Conservation (phyloP, 2,888 invertebrate species). For the Rosalia funebris region DNA sequence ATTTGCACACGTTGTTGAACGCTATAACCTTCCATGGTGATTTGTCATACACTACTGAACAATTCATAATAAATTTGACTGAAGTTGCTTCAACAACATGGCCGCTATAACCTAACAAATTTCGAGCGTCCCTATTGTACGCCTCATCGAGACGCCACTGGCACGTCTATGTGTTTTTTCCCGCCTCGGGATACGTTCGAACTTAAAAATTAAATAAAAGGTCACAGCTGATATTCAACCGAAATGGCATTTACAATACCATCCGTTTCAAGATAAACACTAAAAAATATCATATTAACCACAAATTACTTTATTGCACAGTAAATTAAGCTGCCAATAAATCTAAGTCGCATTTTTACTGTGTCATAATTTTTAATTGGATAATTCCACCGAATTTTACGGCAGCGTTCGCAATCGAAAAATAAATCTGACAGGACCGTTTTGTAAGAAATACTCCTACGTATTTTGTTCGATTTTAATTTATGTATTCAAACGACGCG, state of each 20-base stretch:
- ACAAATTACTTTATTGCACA: slow-evolving; percentile 4
- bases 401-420: background rate
- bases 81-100: too few relatives aligned
- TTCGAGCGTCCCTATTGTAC: too few relatives aligned
- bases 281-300: slow-evolving; percentile 1
- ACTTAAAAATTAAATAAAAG: background rate
- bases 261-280: background rate
- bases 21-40: too few relatives aligned
- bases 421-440: background rate
- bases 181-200: background rate
- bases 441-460: background rate
- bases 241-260: background rate
- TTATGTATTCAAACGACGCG: background rate
- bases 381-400: slow-evolving; percentile 1
- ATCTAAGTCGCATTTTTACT: background rate
- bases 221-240: background rate
- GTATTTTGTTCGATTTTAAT: background rate
- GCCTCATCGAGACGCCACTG: too few relatives aligned
- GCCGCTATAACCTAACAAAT: too few relatives aligned
- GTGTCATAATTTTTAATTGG: slow-evolving; percentile 11
- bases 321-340: slow-evolving; percentile 2
- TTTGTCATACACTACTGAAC: too few relatives aligned
- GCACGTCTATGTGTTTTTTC: background rate
- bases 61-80: too few relatives aligned
- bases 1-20: too few relatives aligned